These are phyloP conservation scores for Bactericera cockerelli DNA, from an alignment of 1,140 invertebrate genomes.

Conservation along the genomic window DNA sequence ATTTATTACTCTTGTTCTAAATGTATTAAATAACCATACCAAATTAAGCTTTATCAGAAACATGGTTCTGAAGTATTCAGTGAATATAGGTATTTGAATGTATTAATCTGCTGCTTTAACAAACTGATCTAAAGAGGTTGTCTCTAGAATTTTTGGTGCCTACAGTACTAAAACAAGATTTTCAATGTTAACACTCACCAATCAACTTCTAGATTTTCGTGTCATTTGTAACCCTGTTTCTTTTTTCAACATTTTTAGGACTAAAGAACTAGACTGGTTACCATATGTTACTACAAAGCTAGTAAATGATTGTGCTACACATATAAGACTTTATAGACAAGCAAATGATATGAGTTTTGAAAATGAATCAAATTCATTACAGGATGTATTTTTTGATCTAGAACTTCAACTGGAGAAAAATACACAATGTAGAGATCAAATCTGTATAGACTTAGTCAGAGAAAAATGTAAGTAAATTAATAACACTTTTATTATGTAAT, in stretches of 20 bases:
- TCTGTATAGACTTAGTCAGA: neutral
- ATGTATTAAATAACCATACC: no score
- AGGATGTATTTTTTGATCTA: constrained; percentile 12
- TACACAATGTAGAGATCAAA: neutral
- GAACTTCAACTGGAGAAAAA: neutral
- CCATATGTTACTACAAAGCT: constrained; percentile 14
- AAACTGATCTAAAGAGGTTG: neutral
- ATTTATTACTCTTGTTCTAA: no score
- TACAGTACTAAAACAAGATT: neutral
- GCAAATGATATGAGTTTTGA: neutral
- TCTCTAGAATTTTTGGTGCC: neutral
- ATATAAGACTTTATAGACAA: constrained; percentile 16
- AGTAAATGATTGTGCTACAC: constrained; percentile 13
- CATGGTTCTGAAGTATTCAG: no score
- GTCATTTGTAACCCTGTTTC: no score
- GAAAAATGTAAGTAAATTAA: constrained; percentile 15
- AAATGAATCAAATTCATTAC: neutral
- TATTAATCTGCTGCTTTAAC: no score
- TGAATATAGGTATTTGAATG: no score
- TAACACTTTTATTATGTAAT: neutral
- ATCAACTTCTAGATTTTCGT: no score
- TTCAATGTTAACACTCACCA: no score
- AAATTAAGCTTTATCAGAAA: no score
- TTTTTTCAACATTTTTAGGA: no score
- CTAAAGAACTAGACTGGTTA: constrained; percentile 12